Base-by-base conservation (phyloP, 2,113 vertebrate genomes). In the Barbus barbus region DNA sequence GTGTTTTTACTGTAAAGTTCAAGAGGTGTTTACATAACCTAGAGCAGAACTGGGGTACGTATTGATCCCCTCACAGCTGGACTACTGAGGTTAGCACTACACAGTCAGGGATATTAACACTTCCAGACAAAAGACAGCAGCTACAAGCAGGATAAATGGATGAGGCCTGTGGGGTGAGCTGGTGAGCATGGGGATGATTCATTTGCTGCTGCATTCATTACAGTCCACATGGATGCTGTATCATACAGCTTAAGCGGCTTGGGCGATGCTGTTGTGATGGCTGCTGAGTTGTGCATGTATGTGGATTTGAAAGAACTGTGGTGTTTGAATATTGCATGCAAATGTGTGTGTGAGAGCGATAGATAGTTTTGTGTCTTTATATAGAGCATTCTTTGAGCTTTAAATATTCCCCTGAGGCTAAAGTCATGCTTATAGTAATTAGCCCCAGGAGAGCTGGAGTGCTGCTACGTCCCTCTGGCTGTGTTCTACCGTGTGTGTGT, bases 351-450 rank as follows among this genome's bases (percentile, higher is more conserved):
- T 44, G 28, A 48, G 78, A 76, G n/a, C 1, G 16, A 44, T 26
- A 22, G 69, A 46, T 28, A 18, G 14, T 31, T 60, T 48, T 81
- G 77, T 77, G 61, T 67, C 28, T 67, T 51, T 76, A 33, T 38
- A 53, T 63, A 36, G 31, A 33, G 67, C 53, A 46, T 60, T 77
- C 6, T 16, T 60, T 75, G 67, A 72, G 72, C 73, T n/a, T n/a
- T 33, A 81, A 78, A 86, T 80, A 81, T 75, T 77, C 74, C 78
- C 65, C 73, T 61, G 58, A 85, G 76, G 72, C 58, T 77, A 65
- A 65, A 85, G 83, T 61, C 61, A 65, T 86, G 78, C 72, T 83
- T 81, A 71, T 82, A 65, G 84, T 89, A 89, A 89, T 89, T 82
- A 81, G 81, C 86, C 85, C 84, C 87, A 26, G 61, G 84, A 84